Evolutionary conservation across 2,113 vertebrate species (phyloP).

Genomic region (Okapia johnstoni): DNA sequence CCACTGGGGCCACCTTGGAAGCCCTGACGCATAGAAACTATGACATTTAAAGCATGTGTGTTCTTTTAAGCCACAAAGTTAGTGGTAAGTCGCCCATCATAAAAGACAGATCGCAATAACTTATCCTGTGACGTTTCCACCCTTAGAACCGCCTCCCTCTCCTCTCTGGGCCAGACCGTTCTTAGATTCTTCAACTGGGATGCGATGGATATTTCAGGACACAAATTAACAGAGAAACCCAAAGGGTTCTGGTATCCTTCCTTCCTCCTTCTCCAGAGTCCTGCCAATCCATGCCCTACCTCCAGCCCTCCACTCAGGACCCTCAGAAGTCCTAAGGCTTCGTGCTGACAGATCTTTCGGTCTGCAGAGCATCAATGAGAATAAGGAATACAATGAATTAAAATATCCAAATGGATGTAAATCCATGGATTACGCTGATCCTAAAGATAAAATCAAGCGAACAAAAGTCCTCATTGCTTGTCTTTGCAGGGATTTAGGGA

Average conservation of each 20-base stretch:
- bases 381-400: neutral
- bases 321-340: neutral
- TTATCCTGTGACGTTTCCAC: neutral
- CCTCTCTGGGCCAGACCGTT: neutral
- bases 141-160: neutral
- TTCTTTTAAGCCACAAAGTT: neutral
- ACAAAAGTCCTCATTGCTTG: neutral
- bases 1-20: neutral
- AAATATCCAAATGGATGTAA: neutral
- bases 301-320: no score
- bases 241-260: accelerated
- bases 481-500: neutral
- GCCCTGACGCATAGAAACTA: neutral
- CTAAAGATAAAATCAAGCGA: neutral
- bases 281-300: neutral
- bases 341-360: neutral
- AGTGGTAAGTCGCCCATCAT: neutral
- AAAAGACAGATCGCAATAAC: neutral
- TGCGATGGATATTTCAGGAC: neutral
- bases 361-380: neutral
- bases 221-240: neutral
- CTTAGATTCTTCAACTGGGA: neutral
- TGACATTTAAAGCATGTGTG: no score
- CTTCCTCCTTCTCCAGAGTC: neutral
- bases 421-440: neutral